A percentile compares a stretch with the other conserved stretches of the same genome.
phyloP scores from a whole-genome alignment of 2,888 invertebrate species.

The Rotaria macrura region DNA sequence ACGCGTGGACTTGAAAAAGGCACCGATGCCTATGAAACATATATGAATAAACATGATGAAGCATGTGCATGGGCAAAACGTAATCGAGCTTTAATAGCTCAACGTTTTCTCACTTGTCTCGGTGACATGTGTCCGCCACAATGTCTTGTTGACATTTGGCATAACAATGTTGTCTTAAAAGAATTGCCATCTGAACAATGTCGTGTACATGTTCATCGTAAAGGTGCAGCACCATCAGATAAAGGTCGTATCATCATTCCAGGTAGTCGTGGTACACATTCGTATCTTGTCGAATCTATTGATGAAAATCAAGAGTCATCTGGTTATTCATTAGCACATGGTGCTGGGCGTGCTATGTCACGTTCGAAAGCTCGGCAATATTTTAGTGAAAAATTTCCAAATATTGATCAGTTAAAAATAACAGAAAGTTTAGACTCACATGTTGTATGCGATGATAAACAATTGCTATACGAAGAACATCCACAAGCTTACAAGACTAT shows the following conservation, averaged over 20 bases:
- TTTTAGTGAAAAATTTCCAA: neutral
- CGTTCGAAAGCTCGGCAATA: neutral
- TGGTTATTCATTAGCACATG: neutral
- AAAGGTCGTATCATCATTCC: neutral
- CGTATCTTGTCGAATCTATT: neutral
- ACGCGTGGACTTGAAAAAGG: neutral
- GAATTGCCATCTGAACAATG: neutral
- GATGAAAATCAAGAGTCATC: neutral
- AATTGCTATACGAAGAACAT: neutral
- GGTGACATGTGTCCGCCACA: neutral
- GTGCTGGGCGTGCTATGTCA: neutral
- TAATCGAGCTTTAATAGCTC: neutral
- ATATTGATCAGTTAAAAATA: neutral
- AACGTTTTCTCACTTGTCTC: neutral
- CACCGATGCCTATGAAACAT: neutral
- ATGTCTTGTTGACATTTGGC: slow-evolving; percentile 18
- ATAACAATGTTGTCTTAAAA: slow-evolving; percentile 18
- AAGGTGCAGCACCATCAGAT: neutral
- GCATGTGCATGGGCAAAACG: slow-evolving; percentile 5
- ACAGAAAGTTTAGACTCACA: neutral
- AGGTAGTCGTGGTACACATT: slow-evolving; percentile 21
- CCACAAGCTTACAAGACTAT: neutral
- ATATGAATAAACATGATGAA: neutral
- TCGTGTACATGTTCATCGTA: slow-evolving; percentile 5
- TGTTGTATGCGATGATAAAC: slow-evolving; percentile 13